Base-by-base conservation (phyloP, 2,888 invertebrate genomes). In the Emesis furor region DNA sequence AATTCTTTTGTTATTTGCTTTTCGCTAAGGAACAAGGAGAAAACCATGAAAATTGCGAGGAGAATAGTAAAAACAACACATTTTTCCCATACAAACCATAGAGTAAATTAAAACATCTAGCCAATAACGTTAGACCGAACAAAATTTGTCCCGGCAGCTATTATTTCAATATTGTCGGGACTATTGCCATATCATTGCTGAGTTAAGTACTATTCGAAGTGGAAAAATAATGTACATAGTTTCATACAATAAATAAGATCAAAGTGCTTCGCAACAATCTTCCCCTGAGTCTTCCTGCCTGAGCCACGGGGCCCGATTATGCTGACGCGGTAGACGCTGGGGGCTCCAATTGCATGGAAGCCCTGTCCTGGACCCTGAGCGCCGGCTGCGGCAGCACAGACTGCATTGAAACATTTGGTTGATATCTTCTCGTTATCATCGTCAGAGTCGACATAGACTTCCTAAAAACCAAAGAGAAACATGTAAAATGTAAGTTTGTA, bases 291-390 rank as follows among this genome's bases (percentile, higher is more conserved):
- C 81, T 95, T 95, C 46, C 97, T 93, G 1, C 98, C 97, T 17
- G 97, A 97, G 79, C 98, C 98, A 69, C 97, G 92, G 0, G 97
- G 97, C 4, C 98, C 98, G 1, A 98, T 90, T 0, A 98, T 91
- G 55, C 97, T 91, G 77, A 98, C 96, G 59, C 98, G 96, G 87
- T 97, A 97, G 46, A 95, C 93, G 42, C 96, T 95, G 0, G 98
- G 97, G 0, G 97, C 97, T 1, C 96, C 96, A 1, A 92, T 82
- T 78, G 91, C 94, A 84, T 94, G 92, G 77, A 90, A 77, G 1
- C 94, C 95, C 80, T 94, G 95, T 75, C 87, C 87, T 1, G 92
- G 86, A 3, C 94, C 93, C 84, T 95, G 95, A 8, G 92, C 93
- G 0, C 95, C 96, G 1, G 93, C 90, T 0, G 91, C 78, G 75